Percentiles rank a stretch among this genome's conserved stretches.
Evolutionary conservation across 2,113 vertebrate genomes (phyloP).

Genomic region (Thamnophis sirtalis): DNA sequence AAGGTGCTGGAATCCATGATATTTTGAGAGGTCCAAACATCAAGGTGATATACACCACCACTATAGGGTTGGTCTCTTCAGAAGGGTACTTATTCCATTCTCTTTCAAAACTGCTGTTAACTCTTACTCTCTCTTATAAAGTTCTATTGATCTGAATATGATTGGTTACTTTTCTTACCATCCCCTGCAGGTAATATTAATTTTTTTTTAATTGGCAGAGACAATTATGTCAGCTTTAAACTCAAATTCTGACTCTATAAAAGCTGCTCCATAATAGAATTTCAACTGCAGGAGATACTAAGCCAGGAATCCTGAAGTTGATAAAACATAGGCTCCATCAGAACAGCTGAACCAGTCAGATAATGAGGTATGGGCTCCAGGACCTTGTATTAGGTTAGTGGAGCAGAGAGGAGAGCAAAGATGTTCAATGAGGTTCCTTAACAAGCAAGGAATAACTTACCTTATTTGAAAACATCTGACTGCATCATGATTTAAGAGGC

Average conservation of each 20-base stretch:
- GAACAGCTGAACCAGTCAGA: neutral
- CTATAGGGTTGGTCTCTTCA: too few relatives aligned
- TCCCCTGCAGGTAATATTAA: neutral
- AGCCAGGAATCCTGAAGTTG: neutral
- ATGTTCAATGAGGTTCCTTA: neutral
- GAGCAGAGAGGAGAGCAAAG: neutral
- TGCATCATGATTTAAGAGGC: neutral
- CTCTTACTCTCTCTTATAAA: too few relatives aligned
- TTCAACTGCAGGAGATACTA: neutral
- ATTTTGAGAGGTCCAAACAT: too few relatives aligned
- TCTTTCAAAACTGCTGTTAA: too few relatives aligned
- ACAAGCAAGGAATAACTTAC: neutral
- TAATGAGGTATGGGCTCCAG: neutral
- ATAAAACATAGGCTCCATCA: neutral
- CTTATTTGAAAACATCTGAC: neutral
- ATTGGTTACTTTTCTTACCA: too few relatives aligned
- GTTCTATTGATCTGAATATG: too few relatives aligned
- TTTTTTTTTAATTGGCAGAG: neutral
- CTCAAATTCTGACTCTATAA: neutral
- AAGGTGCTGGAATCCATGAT: too few relatives aligned
- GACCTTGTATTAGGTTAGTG: neutral
- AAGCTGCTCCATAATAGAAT: neutral
- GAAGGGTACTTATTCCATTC: too few relatives aligned
- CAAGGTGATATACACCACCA: too few relatives aligned
- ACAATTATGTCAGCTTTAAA: neutral